Conservation (phyloP, 1,140 invertebrate genomes). For the Sminthurides bifidus region DNA sequence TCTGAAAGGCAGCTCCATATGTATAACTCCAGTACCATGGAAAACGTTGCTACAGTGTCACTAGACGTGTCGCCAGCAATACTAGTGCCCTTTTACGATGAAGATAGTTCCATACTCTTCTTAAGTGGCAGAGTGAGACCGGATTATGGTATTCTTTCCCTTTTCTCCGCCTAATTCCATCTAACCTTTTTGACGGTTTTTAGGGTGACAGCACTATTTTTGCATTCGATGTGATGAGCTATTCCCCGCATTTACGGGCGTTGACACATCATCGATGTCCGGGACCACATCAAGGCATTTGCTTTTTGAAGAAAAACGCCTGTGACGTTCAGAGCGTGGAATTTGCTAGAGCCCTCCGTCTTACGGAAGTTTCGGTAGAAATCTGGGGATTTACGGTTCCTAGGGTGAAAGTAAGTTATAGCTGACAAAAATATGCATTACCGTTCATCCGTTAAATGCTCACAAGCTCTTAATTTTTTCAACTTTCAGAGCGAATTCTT, state of each 20-base stretch:
- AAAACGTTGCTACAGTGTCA: conserved; percentile 48
- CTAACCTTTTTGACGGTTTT: no score
- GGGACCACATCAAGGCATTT: conserved; percentile 68
- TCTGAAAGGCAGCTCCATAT: conserved; percentile 76
- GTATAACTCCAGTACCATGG: conserved; percentile 56
- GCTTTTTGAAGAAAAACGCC: conserved; percentile 72
- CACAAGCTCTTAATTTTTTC: no score
- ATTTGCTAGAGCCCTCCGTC: conserved; percentile 73
- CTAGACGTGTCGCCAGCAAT: conserved; percentile 84
- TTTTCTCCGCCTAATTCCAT: no score
- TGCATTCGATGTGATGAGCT: conserved; percentile 78
- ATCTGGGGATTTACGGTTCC: conserved; percentile 89
- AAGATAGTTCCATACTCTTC: conserved; percentile 84
- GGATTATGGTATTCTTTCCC: no score
- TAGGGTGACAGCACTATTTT: conserved; percentile 85
- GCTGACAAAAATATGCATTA: conserved; percentile 11
- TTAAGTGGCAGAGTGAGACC: conserved; percentile 75
- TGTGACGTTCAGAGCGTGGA: conserved; percentile 81
- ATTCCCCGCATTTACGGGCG: conserved; percentile 72
- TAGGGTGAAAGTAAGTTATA: conserved; percentile 66
- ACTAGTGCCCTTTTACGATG: conserved; percentile 82
- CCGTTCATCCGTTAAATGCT: no score
- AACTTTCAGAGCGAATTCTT: conserved; percentile 69
- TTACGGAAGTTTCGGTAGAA: conserved; percentile 79
- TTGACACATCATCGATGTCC: conserved; percentile 74